Evolutionary conservation across 2,888 invertebrate species (phyloP), one percentile per base, ranked within the genome.

Genomic region (Euproctis similis): DNA sequence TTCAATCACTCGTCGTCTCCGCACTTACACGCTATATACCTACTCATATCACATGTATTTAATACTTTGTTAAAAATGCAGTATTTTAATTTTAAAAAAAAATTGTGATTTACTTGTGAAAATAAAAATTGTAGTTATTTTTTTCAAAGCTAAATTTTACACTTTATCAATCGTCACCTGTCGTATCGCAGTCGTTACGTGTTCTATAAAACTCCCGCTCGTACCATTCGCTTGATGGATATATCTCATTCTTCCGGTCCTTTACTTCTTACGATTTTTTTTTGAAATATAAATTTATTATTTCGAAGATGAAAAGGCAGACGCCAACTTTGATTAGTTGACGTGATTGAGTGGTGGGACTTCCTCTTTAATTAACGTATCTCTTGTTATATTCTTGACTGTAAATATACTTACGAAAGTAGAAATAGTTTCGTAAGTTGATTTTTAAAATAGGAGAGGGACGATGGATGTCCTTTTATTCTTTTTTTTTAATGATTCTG

Each of bases 271-370:
- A 46, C 41, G 50, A 44, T 39, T 52, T 59, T 61, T 64, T 62
- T 56, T n/a, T n/a, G n/a, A n/a, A n/a, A 49, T 48, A 53, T 46
- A 51, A 55, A 65, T 76, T 66, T 62, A 71, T 71, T 67, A 70
- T 67, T 60, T 65, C 47, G 24, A 49, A 74, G 71, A 72, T 74
- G 72, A 74, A 74, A 71, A 67, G 53, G 41, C 61, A 63, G 66
- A 63, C 67, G 67, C 71, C 67, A 57, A 49, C 59, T 74, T 71
- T 71, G 70, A 67, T 62, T 58, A 33, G 29, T 41, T 50, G 72
- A 71, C 73, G 75, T 59, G 75, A 76, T 76, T 60, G 74, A 74
- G 65, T 57, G 60, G 46, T 49, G 45, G 28, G 46, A 61, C 61
- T 70, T 67, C 70, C 69, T 65, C 64, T 60, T 59, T 54, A 59